Base-by-base conservation (phyloP, 92 coral and sea anemone species). In the Porites lobata region DNA sequence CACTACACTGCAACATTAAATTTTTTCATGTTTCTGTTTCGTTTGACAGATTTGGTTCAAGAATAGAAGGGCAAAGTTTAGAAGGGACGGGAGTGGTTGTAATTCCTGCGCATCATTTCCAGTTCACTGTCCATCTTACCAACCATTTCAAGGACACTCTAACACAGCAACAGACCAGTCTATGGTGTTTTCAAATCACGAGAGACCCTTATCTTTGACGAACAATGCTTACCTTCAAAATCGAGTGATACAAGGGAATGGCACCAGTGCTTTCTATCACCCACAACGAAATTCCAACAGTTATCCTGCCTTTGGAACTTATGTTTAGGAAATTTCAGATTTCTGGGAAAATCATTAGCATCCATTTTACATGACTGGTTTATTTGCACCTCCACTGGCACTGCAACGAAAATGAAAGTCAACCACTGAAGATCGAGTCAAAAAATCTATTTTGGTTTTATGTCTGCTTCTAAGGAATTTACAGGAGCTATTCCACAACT, bases 21-120 rank as follows among this genome's bases (percentile, higher is more conserved):
- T 56, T 9, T 56, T 8, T 15, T 38, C 0, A 26, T 12, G 69
- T 57, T 54, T 1, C n/a, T 69, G 32, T 15, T 58, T 65, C 47
- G 47, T 3, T 81, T 73, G 77, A 21, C 82, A 95, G 98, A 95
- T 95, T 69, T 95, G 98, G 98, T 95, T 95, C 43, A 95, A 95
- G 78, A 95, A 95, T 80, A 87, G 96, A 78, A 83, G 98, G 19
- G 98, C 98, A 65, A 95, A 95, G 69, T 81, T 90, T 59, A 85
- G 87, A 29, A 64, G 87, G 22, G 63, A 64, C 32, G 80, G 50
- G 65, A 72, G 71, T 20, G 72, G 79, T 71, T 83, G 72, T 9
- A 50, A 73, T 26, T 19, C 73, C 18, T 74, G 81, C 29, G 20
- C 72, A 51, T 62, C 72, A 58, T 9, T 57, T 50, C 62, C 80